These are phyloP conservation scores for Pollenia angustigena DNA, from an alignment of 2,888 invertebrate species.

Conservation along the genomic window DNA sequence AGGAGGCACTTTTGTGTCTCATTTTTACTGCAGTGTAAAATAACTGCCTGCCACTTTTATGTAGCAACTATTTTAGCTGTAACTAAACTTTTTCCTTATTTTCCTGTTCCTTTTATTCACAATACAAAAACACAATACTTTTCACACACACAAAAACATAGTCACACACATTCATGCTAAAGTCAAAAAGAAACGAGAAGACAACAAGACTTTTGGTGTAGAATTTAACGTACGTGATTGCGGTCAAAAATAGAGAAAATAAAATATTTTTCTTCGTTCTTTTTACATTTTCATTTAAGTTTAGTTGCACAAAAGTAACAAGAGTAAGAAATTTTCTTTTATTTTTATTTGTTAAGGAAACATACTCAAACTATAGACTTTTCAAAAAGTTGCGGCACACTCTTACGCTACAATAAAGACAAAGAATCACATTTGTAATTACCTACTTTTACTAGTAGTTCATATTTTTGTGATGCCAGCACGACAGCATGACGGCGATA, in stretches of 20 bases:
- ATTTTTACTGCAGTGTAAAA: slow-evolving; percentile 55
- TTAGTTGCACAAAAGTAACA: slow-evolving; percentile 41
- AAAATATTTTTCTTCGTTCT: slow-evolving; percentile 13
- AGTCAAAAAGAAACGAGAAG: slow-evolving; percentile 37
- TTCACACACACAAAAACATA: background rate
- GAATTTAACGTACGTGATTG: slow-evolving; percentile 71
- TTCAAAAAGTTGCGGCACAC: slow-evolving; percentile 33
- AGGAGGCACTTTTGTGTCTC: background rate
- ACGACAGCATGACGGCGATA: slow-evolving; percentile 34
- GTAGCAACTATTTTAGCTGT: slow-evolving; percentile 45
- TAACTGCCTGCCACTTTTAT: slow-evolving; percentile 23
- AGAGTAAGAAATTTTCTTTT: slow-evolving; percentile 31
- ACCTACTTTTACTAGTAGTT: slow-evolving; percentile 66
- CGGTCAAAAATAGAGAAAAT: slow-evolving; percentile 59
- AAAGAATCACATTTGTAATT: slow-evolving; percentile 62
- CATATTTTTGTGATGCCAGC: slow-evolving; percentile 54
- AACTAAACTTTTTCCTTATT: slow-evolving; percentile 66
- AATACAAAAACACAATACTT: slow-evolving; percentile 34
- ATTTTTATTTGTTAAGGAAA: background rate
- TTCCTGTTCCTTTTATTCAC: slow-evolving; percentile 50
- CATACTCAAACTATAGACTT: slow-evolving; percentile 30
- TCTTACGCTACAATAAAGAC: slow-evolving; percentile 12
- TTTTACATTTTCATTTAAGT: slow-evolving; percentile 7
- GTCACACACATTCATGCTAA: slow-evolving; percentile 19
- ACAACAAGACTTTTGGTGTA: slow-evolving; percentile 61